These are phyloP conservation scores for Lagocephalus sceleratus DNA, from an alignment of 2,797 vertebrate genomes.

Conservation along the genomic window DNA sequence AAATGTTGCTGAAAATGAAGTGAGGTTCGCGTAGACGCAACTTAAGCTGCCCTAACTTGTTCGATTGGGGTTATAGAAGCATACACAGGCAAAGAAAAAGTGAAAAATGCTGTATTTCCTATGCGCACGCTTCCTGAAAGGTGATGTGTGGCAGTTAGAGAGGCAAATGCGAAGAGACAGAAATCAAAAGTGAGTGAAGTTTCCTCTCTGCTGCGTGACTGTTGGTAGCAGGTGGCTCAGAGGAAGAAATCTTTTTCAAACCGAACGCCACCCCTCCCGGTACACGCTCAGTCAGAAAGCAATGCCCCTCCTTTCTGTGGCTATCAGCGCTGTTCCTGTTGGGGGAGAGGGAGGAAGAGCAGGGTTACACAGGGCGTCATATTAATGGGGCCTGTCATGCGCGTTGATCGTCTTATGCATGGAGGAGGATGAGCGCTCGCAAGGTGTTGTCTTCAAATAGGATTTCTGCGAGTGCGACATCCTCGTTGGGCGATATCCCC, in stretches of 20 bases:
- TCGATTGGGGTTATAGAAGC: background rate
- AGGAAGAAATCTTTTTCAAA: conserved; percentile 44
- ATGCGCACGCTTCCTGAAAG: too few relatives aligned
- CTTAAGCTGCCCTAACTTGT: background rate
- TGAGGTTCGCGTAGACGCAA: background rate
- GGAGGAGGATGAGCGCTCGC: conserved; percentile 69
- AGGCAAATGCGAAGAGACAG: too few relatives aligned
- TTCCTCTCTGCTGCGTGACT: too few relatives aligned
- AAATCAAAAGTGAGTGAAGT: too few relatives aligned
- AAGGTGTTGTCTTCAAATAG: conserved; percentile 78
- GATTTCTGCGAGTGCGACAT: conserved; percentile 74
- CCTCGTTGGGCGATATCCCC: conserved; percentile 68
- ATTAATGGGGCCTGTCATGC: conserved; percentile 69
- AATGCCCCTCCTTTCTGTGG: conserved; percentile 57
- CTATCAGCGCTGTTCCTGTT: conserved; percentile 65
- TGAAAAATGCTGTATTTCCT: too few relatives aligned
- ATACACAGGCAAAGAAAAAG: too few relatives aligned
- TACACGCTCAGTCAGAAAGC: conserved; percentile 52
- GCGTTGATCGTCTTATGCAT: conserved; percentile 70
- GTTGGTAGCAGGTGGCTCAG: conserved; percentile 49
- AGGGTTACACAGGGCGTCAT: conserved; percentile 66
- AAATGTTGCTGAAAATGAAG: conserved; percentile 4
- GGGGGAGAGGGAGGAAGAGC: conserved; percentile 51
- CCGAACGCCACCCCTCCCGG: conserved; percentile 48
- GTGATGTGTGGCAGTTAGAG: too few relatives aligned